Evolutionary conservation across 2,113 vertebrate species (phyloP).

Genomic region (Phylloscopus trochiloides): DNA sequence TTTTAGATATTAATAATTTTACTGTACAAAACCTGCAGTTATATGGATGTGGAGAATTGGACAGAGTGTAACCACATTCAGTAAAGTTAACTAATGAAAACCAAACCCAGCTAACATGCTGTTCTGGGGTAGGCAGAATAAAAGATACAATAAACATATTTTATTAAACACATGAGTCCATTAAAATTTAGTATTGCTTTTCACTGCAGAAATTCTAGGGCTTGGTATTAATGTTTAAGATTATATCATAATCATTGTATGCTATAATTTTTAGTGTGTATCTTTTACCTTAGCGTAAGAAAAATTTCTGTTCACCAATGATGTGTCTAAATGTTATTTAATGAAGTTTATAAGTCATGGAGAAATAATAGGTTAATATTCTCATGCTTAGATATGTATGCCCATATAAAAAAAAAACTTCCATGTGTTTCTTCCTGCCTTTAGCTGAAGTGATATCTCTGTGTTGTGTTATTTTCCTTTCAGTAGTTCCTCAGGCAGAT

Average conservation of each 20-base stretch:
- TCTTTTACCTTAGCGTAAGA: not conserved
- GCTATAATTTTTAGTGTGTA: not conserved
- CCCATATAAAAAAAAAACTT: not conserved
- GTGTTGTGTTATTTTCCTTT: not conserved
- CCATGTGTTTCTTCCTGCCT: not conserved
- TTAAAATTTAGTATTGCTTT: not conserved
- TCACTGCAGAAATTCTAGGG: not conserved
- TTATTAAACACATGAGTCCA: not conserved
- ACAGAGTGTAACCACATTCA: not conserved
- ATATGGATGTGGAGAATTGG: not conserved
- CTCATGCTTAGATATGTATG: not conserved
- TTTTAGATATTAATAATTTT: not conserved
- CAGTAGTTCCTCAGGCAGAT: not conserved
- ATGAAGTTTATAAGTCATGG: not conserved
- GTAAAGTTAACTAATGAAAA: not conserved
- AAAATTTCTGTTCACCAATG: not conserved
- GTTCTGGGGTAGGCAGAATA: not conserved
- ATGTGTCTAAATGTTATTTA: not conserved
- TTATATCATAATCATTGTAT: not conserved
- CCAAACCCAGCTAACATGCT: not conserved
- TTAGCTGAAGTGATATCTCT: not conserved
- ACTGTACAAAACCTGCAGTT: not conserved
- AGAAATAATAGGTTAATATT: not conserved
- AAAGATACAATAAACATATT: not conserved
- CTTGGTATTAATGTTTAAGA: not conserved